A percentile compares a stretch with the other conserved stretches of the same genome.
These are phyloP conservation scores for Mesorhabditis spiculigera DNA, from an alignment of 2,888 invertebrate species.

Conservation along the genomic window DNA sequence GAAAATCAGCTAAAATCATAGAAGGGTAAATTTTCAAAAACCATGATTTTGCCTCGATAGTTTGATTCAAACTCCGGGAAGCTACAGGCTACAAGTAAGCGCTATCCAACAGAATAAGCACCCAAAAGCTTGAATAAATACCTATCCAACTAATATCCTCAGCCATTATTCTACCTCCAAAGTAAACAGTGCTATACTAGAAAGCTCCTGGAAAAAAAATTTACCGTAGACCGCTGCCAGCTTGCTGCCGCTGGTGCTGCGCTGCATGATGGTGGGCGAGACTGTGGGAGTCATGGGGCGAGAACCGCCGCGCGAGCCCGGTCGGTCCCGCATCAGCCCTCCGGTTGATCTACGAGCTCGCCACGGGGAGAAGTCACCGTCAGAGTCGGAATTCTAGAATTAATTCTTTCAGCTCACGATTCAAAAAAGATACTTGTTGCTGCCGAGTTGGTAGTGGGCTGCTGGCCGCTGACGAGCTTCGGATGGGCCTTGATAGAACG, in stretches of 20 bases:
- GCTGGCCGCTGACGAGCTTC: constrained; percentile 46
- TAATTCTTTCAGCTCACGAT: neutral
- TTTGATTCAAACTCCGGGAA: too few species aligned
- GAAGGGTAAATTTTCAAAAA: too few species aligned
- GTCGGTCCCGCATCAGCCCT: constrained; percentile 3
- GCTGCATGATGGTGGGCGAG: constrained; percentile 24
- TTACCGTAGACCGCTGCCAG: constrained; percentile 18
- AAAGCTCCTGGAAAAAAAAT: too few species aligned
- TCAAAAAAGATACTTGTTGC: constrained; percentile 18
- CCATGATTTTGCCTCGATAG: too few species aligned
- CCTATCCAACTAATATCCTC: neutral
- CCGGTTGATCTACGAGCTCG: constrained; percentile 9
- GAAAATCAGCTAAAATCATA: too few species aligned
- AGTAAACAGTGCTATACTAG: too few species aligned
- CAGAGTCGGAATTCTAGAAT: constrained; percentile 1
- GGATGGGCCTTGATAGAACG: constrained; percentile 52
- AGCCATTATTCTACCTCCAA: too few species aligned
- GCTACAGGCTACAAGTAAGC: too few species aligned
- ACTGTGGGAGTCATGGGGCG: constrained; percentile 28
- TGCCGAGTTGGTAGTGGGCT: constrained; percentile 32
- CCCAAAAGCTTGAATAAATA: neutral
- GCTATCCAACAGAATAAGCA: neutral
- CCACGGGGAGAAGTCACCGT: neutral
- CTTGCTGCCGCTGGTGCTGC: constrained; percentile 25
- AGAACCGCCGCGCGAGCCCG: constrained; percentile 12